These are phyloP conservation scores for Enoplosus armatus DNA, from an alignment of 2,797 vertebrate species.

Conservation along the genomic window DNA sequence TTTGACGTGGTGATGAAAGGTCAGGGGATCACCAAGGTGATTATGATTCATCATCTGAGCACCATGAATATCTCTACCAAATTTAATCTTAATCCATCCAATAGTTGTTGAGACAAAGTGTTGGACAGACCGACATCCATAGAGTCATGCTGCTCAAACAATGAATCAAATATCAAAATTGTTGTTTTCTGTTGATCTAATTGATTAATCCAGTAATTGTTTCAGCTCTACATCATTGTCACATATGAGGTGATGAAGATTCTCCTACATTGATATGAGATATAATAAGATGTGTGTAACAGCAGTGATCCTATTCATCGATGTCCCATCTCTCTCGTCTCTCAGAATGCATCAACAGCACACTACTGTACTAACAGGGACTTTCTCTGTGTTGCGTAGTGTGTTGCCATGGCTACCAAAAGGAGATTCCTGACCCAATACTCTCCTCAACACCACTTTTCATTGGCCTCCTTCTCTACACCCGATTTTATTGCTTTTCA, in stretches of 20 bases:
- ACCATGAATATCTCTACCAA: neutral
- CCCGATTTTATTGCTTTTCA: slow-evolving; percentile 20
- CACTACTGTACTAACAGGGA: slow-evolving; percentile 64
- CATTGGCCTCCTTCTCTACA: slow-evolving; percentile 40
- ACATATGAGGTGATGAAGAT: neutral
- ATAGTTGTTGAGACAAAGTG: neutral
- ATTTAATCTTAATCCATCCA: neutral
- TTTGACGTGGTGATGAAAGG: neutral
- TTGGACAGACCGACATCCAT: neutral
- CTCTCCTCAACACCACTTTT: slow-evolving; percentile 72
- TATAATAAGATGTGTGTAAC: neutral
- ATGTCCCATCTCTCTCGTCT: slow-evolving; percentile 19
- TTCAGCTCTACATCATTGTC: neutral
- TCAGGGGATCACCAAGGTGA: neutral
- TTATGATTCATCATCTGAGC: neutral
- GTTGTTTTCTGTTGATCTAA: neutral
- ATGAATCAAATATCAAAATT: neutral
- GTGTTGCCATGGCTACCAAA: slow-evolving; percentile 80
- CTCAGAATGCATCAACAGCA: slow-evolving; percentile 50
- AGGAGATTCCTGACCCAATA: slow-evolving; percentile 81
- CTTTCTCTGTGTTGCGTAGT: slow-evolving; percentile 77
- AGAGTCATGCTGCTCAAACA: neutral
- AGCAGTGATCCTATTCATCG: slow-evolving; percentile 17
- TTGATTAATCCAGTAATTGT: neutral
- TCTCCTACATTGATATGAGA: neutral